Percentiles rank a stretch among this genome's conserved stretches.
These are phyloP conservation scores for Anthopleura sola DNA, from an alignment of 64 coral and sea anemone species.

Conservation along the genomic window DNA sequence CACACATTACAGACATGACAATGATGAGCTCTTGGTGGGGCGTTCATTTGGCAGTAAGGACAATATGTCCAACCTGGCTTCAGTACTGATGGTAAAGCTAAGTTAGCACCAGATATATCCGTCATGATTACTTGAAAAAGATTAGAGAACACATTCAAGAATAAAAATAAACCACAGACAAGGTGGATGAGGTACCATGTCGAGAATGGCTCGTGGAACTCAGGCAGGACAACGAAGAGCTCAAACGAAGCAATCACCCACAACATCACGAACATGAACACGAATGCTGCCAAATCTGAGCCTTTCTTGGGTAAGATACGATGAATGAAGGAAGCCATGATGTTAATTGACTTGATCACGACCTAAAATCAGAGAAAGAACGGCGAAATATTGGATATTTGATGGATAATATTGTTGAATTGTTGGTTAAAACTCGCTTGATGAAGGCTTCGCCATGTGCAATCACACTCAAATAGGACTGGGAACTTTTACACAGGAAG, in stretches of 20 bases:
- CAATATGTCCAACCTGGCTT: constrained; percentile 97
- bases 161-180: constrained; percentile 69
- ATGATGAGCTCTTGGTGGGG: constrained; percentile 80
- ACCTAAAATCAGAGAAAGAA: neutral
- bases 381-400: neutral
- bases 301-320: constrained; percentile 59
- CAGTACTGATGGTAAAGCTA: constrained; percentile 79
- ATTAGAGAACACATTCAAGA: constrained; percentile 93
- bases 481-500: neutral
- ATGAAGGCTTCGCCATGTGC: neutral
- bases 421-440: neutral
- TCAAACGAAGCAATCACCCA: constrained; percentile 80
- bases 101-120: constrained; percentile 72
- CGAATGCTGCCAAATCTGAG: constrained; percentile 68
- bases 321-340: constrained; percentile 24
- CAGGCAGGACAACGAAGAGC: constrained; percentile 72
- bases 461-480: neutral
- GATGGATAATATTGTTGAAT: neutral
- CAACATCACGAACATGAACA: constrained; percentile 77
- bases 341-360: neutral
- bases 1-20: constrained; percentile 90
- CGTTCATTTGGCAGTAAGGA: constrained; percentile 88
- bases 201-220: constrained; percentile 73
- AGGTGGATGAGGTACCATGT: constrained; percentile 71
- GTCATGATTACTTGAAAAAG: constrained; percentile 78